Evolutionary conservation across 2,113 vertebrate genomes (phyloP).

Genomic region (Pampusana beccarii): DNA sequence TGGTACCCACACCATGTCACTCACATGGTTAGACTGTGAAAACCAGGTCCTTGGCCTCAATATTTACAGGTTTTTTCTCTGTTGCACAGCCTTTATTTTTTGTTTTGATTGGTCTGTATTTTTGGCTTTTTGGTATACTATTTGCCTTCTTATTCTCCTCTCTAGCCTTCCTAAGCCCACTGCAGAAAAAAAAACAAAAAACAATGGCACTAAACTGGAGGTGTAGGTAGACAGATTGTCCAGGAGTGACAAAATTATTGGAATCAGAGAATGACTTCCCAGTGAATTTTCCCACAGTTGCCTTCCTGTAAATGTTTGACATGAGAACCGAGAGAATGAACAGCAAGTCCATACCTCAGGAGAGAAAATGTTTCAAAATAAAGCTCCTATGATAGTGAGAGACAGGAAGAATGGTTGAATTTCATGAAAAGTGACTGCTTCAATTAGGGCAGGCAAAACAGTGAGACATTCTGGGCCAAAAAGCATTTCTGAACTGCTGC

Average conservation of each 20-base stretch:
- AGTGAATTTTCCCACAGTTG: neutral
- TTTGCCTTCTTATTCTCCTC: neutral
- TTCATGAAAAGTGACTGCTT: neutral
- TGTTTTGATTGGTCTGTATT: neutral
- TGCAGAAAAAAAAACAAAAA: neutral
- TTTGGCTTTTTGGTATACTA: neutral
- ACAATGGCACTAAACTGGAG: neutral
- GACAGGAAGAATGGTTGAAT: neutral
- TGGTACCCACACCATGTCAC: neutral
- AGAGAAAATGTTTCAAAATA: neutral
- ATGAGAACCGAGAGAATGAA: neutral
- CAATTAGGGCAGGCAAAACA: neutral
- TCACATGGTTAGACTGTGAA: fast-evolving
- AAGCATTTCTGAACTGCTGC: neutral
- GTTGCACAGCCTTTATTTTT: neutral
- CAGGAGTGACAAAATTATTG: neutral
- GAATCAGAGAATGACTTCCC: neutral
- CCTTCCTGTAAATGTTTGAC: neutral
- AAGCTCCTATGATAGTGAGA: neutral
- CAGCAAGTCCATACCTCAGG: neutral
- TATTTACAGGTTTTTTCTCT: neutral
- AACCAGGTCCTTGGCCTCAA: neutral
- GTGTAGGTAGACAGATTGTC: neutral
- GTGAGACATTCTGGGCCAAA: neutral
- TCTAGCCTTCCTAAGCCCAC: neutral